phyloP scores from a whole-genome alignment of 2,113 vertebrate genomes.

The Tinamus guttatus region DNA sequence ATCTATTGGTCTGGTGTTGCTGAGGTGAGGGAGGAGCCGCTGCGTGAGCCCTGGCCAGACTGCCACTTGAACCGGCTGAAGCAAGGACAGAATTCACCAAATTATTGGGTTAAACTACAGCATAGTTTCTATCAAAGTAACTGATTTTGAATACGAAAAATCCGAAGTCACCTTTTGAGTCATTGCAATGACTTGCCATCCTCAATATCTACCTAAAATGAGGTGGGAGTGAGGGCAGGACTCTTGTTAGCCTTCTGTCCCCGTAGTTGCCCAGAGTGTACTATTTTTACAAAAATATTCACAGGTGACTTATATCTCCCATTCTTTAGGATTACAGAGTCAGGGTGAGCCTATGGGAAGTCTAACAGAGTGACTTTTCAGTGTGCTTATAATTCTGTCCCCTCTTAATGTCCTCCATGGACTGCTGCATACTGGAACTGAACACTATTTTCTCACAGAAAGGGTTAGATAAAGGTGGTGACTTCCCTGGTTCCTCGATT shows the following conservation, averaged over 20 bases:
- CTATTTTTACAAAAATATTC: not conserved
- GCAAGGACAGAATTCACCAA: rapidly evolving
- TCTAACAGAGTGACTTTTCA: not conserved
- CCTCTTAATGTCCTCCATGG: not conserved
- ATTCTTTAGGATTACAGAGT: not conserved
- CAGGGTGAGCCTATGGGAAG: not conserved
- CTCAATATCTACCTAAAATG: not conserved
- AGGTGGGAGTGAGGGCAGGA: not conserved
- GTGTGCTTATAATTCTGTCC: not conserved
- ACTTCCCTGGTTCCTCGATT: not conserved
- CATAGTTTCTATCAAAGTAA: rapidly evolving
- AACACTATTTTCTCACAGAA: not conserved
- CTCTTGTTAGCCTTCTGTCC: not conserved
- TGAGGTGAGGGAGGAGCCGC: not conserved
- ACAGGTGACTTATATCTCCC: not conserved
- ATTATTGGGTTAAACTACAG: not conserved
- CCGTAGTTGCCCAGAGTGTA: not conserved
- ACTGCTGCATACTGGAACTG: not conserved
- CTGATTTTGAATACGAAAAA: not conserved
- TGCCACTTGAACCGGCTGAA: rapidly evolving
- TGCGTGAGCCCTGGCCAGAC: rapidly evolving
- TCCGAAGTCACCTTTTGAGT: not conserved
- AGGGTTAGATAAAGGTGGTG: not conserved
- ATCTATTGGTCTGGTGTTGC: rapidly evolving
- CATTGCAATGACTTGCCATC: not conserved